Evolutionary conservation across 2,888 invertebrate species (phyloP).

Genomic region (Cordilura impudica): DNA sequence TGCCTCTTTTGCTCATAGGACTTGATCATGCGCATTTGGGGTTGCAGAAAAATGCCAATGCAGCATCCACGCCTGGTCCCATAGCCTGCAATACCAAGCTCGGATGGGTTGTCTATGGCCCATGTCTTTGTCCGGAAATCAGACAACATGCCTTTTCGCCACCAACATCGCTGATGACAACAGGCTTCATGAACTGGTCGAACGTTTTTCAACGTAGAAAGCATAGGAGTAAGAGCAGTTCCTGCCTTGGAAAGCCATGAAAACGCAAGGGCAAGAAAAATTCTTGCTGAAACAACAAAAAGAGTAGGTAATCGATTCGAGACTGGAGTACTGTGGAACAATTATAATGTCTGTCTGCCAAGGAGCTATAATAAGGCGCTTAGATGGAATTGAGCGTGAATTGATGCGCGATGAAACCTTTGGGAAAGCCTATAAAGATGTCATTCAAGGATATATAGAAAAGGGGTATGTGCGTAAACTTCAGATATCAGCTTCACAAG

Average conservation of each 20-base stretch:
- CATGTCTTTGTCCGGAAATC: background rate
- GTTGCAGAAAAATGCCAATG: too few relatives aligned
- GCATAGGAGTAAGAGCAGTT: background rate
- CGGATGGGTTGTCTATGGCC: constrained; percentile 37
- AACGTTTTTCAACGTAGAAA: constrained; percentile 2
- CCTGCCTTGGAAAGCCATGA: constrained; percentile 21
- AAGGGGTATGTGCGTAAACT: constrained; percentile 63
- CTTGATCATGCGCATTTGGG: too few relatives aligned
- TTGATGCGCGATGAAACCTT: constrained; percentile 46
- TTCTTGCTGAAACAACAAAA: constrained; percentile 20
- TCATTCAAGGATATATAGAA: constrained; percentile 58
- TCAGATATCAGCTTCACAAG: constrained; percentile 40
- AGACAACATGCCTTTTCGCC: constrained; percentile 3
- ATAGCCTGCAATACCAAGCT: constrained; percentile 26
- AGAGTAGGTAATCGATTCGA: constrained; percentile 43
- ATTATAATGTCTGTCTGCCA: constrained; percentile 4
- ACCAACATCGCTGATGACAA: background rate
- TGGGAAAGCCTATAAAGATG: constrained; percentile 43
- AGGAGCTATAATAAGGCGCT: constrained; percentile 59
- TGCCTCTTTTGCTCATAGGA: too few relatives aligned
- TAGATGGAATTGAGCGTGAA: constrained; percentile 55
- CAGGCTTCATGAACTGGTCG: background rate
- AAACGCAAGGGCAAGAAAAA: constrained; percentile 20
- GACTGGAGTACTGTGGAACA: constrained; percentile 52
- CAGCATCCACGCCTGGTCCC: constrained; percentile 7